Percentiles rank a stretch among this genome's conserved stretches.
Conservation (phyloP, 1,140 invertebrate genomes). For the Drosophila sproati region DNA sequence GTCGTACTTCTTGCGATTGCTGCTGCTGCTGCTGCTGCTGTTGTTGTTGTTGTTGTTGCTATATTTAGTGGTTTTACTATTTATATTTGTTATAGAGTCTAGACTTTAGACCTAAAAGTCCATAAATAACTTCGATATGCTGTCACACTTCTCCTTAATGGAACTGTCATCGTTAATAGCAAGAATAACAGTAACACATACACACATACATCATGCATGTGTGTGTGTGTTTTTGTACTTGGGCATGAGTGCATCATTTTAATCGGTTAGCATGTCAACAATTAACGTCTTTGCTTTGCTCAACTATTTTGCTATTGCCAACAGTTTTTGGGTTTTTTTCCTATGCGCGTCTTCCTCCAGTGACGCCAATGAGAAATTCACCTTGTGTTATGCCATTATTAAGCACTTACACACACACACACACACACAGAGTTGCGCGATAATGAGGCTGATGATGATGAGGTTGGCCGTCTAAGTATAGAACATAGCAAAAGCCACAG, state of each 20-base stretch:
- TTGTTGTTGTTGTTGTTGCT: neutral
- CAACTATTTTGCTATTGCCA: slow-evolving; percentile 1
- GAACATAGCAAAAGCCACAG: slow-evolving; percentile 13
- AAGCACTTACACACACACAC: slow-evolving; percentile 17
- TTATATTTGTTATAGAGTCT: neutral
- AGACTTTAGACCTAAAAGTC: neutral
- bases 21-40: slow-evolving; percentile 1
- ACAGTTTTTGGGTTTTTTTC: slow-evolving; percentile 25
- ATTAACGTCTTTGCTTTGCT: slow-evolving; percentile 32
- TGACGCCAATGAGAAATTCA: slow-evolving; percentile 47
- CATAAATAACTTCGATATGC: slow-evolving; percentile 28
- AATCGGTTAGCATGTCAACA: slow-evolving; percentile 31
- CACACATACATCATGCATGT: neutral
- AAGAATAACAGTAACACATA: slow-evolving; percentile 9
- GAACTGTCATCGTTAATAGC: slow-evolving; percentile 17
- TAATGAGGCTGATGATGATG: slow-evolving; percentile 23
- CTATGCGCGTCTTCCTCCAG: slow-evolving; percentile 1
- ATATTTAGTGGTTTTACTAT: slow-evolving; percentile 2
- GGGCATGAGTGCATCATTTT: neutral
- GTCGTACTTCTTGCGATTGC: neutral
- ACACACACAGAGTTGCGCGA: neutral
- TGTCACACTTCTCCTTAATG: slow-evolving; percentile 18
- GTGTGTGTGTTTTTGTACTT: too few species aligned
- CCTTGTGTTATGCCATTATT: slow-evolving; percentile 32
- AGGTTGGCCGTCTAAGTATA: slow-evolving; percentile 32